Evolutionary conservation across 2,797 vertebrate species (phyloP), one percentile per base, ranked within the genome.

Genomic region (Micropoecilia bifurca): DNA sequence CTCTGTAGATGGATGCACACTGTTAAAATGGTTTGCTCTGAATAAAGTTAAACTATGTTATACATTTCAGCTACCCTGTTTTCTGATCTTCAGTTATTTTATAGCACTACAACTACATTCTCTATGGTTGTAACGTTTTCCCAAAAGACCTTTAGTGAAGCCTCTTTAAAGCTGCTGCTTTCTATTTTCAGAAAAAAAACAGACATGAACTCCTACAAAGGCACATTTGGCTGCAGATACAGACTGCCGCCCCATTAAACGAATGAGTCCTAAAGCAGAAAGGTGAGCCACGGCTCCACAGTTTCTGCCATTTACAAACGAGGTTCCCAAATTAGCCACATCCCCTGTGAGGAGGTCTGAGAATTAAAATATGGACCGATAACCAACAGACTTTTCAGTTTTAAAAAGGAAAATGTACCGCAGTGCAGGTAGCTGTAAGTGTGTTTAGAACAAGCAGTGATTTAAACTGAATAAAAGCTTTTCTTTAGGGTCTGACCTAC

Each of bases 271-370:
- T 80, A 68, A 25, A 61, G 30, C 75, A 76, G 63, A 81, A 81
- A 87, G 87, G 87, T 90, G 91, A 90, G 83, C 59, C 16, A 33
- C 73, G 63, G 69, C 71, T 73, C 71, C 76, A n/a, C 45, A 10
- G 76, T 74, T 72, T 88, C 83, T 91, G 76, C 80, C 84, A 85
- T 90, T 91, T 89, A 87, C 84, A 81, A 89, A 90, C 57, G 83
- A 77, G 87, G 81, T 82, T 53, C 85, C 75, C 57, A 89, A 91
- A 92, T 91, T 85, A 91, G 84, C 78, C 78, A 22, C 41, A 66
- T 90, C 87, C 82, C 87, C 75, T 73, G 82, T 84, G 80, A 89
- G 80, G 45, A 77, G 57, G 74, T 46, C 71, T 39, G 75, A 82
- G 83, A 82, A 83, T 79, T 71, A 68, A 80, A 73, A 55, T 45